Conservation (phyloP, 1,140 invertebrate genomes). For the Kradibia gibbosae region DNA sequence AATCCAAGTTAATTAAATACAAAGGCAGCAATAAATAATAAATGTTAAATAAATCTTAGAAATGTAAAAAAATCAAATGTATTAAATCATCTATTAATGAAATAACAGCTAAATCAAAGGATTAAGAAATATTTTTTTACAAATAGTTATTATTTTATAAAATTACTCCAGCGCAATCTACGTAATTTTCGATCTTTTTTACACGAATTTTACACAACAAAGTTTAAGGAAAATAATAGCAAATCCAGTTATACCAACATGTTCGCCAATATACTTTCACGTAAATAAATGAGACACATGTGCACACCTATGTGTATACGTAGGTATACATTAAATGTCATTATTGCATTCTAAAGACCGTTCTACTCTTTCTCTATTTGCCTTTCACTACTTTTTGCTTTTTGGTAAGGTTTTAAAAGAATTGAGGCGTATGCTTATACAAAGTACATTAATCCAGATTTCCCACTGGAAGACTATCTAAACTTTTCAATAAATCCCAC, state of each 20-base stretch:
- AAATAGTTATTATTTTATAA: no score
- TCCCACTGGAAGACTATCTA: conserved; percentile 49
- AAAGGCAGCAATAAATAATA: no score
- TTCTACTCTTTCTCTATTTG: neutral
- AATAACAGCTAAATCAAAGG: no score
- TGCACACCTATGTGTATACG: neutral
- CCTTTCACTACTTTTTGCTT: neutral
- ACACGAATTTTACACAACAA: no score
- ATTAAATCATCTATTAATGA: no score
- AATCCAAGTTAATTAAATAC: no score
- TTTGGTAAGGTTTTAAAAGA: neutral
- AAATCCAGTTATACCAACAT: neutral
- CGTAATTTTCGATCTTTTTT: no score
- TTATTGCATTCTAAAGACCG: neutral
- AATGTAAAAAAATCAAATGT: no score
- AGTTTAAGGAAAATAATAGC: neutral
- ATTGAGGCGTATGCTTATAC: neutral
- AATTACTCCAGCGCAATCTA: no score
- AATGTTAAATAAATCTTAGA: no score
- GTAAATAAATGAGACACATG: neutral
- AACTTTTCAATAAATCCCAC: conserved; percentile 57
- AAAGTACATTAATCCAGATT: conserved; percentile 51
- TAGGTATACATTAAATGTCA: neutral
- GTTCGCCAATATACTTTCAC: neutral
- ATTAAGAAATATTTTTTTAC: no score